These are phyloP conservation scores for Neodiprion fabricii DNA, from an alignment of 1,140 invertebrate genomes.

Conservation along the genomic window DNA sequence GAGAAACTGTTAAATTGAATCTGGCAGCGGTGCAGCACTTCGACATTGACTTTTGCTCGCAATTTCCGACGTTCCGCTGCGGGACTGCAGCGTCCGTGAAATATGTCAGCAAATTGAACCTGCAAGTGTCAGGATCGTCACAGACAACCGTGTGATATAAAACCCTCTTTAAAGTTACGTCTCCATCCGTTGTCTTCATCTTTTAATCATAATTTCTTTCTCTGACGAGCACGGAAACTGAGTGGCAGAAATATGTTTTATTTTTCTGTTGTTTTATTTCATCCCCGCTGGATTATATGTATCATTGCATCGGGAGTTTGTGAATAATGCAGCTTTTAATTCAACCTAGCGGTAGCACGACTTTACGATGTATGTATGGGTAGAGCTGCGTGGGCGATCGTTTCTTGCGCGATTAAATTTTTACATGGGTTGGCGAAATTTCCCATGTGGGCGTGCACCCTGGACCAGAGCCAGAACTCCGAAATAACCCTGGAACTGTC, in stretches of 20 bases:
- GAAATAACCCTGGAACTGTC: conserved; percentile 1
- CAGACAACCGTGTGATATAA: too few relatives aligned
- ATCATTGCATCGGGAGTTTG: conserved; percentile 10
- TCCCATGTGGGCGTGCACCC: conserved; percentile 37
- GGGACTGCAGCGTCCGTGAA: not conserved
- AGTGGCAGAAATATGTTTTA: too few relatives aligned
- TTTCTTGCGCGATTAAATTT: conserved; percentile 46
- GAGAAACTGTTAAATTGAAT: not conserved
- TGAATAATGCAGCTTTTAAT: conserved; percentile 50
- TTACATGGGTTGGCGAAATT: conserved; percentile 43
- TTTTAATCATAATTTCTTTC: too few relatives aligned
- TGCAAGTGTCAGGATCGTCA: not conserved
- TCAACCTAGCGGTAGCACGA: conserved; percentile 29
- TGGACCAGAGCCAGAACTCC: not conserved
- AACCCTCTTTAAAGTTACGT: too few relatives aligned
- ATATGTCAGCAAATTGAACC: not conserved
- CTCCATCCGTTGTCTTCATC: too few relatives aligned
- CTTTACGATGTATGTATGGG: conserved; percentile 11
- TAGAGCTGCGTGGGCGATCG: conserved; percentile 20
- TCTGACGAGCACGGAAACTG: too few relatives aligned
- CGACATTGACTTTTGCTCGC: not conserved
- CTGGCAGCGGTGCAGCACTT: not conserved
- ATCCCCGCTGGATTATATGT: too few relatives aligned
- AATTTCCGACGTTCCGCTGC: not conserved
- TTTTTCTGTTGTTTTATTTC: too few relatives aligned